phyloP scores from a whole-genome alignment of 2,888 invertebrate species.

The Chloroclystis v-ata region DNA sequence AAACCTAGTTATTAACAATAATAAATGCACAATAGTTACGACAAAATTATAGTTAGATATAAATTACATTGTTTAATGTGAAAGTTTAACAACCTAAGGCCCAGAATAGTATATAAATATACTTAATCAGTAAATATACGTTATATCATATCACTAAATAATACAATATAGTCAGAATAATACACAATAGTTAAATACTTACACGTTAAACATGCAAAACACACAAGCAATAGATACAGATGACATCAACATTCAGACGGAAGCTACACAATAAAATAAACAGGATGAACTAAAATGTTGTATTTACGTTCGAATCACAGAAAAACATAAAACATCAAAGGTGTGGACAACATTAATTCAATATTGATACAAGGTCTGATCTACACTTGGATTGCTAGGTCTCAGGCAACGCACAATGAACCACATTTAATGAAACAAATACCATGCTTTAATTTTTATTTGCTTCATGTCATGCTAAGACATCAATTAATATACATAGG shows the following conservation, averaged over 20 bases:
- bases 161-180: no score
- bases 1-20: background rate
- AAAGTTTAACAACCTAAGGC: no score
- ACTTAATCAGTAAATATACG: no score
- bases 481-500: conserved; percentile 7
- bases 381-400: conserved; percentile 70
- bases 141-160: no score
- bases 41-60: no score
- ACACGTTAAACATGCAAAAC: conserved; percentile 27
- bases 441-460: conserved; percentile 38
- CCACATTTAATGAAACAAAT: conserved; percentile 39
- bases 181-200: no score
- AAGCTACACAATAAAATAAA: conserved; percentile 8
- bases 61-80: no score
- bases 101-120: no score
- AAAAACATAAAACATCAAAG: conserved; percentile 26
- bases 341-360: conserved; percentile 26
- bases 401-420: conserved; percentile 67
- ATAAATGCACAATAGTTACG: background rate
- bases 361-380: conserved; percentile 41
- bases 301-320: conserved; percentile 14
- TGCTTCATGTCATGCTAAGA: conserved; percentile 24
- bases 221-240: conserved; percentile 20
- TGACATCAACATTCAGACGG: conserved; percentile 3
- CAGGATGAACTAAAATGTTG: conserved; percentile 2